Base-by-base conservation (phyloP, 64 coral and sea anemone genomes). In the Porites lutea region DNA sequence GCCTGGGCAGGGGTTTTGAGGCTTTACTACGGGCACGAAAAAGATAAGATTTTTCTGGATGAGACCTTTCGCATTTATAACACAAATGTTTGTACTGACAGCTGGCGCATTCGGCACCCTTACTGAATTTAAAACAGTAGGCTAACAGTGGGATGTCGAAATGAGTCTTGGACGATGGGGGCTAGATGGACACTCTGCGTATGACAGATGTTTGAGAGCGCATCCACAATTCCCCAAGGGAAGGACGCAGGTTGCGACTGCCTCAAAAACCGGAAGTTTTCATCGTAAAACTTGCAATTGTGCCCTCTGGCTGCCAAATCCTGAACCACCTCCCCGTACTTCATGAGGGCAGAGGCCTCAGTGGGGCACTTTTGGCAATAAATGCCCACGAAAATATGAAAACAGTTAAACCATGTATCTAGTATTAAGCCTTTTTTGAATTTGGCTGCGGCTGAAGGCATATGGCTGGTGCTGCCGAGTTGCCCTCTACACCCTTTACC, bases 261-360 rank as follows among this genome's bases (percentile, higher is more conserved):
- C 53, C 80, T 16, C 13, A 83, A 16, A 62, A 83, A 83, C 5
- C 2, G 50, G 65, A 83, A 83, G 43, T 83, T 83, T 46, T 83
- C 22, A 83, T 83, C 80, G 13, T 83, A 83, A 65, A 62, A 83
- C 16, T 20, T 13, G 57, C 80, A 83, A 63, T 83, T 64, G 27
- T 13, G 16, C 2, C 80, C 80, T n/a, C 6, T 3, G 59, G 19
- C 18, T 52, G 37, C 75, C 53, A 78, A 78, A 16, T 78, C 75
- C 75, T 58, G 75, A 44, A 78, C 51, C 2, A 89, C 43, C 9
- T 75, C 70, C 54, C 72, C 87, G 48, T 77, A 77, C 65, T 87
- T 87, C 83, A 87, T 72, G 2, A 87, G 44, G 21, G 62, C 45
- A 6, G 83, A 66, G 22, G 65, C 87, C 87, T 89, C 87, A 77